Percentiles rank a stretch among this genome's conserved stretches.
Evolutionary conservation across 2,888 invertebrate species (phyloP).

Genomic region (Argyresthia goedartella): DNA sequence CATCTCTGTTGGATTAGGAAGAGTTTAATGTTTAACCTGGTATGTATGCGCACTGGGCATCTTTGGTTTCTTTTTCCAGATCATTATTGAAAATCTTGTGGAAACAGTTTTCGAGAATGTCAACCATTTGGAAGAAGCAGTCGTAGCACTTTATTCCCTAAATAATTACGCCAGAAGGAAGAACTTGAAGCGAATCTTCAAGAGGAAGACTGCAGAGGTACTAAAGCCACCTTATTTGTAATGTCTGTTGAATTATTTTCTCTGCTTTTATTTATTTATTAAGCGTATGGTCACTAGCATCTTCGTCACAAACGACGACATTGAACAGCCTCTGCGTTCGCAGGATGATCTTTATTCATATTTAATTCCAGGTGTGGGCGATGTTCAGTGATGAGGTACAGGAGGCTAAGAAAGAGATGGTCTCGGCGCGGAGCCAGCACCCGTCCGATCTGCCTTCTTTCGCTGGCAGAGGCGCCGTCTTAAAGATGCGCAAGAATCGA

Average conservation of each 20-base stretch:
- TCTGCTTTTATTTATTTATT: too few species aligned
- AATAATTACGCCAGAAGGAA: conserved; percentile 83
- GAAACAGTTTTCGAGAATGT: conserved; percentile 83
- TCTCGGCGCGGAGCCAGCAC: conserved; percentile 70
- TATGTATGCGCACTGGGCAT: too few species aligned
- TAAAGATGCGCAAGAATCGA: conserved; percentile 76
- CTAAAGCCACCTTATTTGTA: conserved; percentile 9
- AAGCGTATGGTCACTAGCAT: too few species aligned
- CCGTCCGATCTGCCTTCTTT: conserved; percentile 78
- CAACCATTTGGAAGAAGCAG: conserved; percentile 84
- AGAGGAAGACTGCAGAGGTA: conserved; percentile 75
- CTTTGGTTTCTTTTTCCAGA: conserved; percentile 51
- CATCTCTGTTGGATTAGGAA: not conserved
- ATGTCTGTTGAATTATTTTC: too few species aligned
- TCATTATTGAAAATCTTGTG: conserved; percentile 87
- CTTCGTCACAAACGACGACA: too few species aligned
- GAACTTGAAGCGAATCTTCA: conserved; percentile 77
- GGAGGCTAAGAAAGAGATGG: conserved; percentile 77
- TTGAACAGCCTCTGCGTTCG: too few species aligned
- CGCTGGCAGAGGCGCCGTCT: conserved; percentile 78
- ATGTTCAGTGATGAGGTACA: conserved; percentile 84
- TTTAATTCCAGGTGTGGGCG: conserved; percentile 72
- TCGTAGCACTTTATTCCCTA: conserved; percentile 82
- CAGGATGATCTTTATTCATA: too few species aligned
- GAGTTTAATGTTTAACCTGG: too few species aligned